Percentiles rank a stretch among this genome's conserved stretches.
Conservation (phyloP, 92 coral and sea anemone species). For the Montipora capitata region DNA sequence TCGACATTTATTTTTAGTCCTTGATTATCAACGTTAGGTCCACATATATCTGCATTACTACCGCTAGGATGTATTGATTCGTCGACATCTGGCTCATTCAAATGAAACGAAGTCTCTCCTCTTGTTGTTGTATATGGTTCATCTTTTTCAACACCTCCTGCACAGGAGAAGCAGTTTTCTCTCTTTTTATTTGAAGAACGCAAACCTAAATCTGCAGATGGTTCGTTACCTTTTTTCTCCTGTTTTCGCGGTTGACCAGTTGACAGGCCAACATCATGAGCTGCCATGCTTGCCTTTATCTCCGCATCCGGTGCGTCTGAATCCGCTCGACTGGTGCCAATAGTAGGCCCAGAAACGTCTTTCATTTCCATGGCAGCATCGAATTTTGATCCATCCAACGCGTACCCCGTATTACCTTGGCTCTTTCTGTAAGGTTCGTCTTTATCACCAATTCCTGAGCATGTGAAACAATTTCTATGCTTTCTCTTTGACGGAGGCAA, state of each 20-base stretch:
- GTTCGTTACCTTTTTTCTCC: not conserved
- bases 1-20: not conserved
- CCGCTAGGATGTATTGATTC: not conserved
- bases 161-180: constrained; percentile 29
- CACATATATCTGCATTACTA: not conserved
- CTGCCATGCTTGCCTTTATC: not conserved
- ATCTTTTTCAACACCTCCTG: constrained; percentile 28
- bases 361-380: constrained; percentile 55
- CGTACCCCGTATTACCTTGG: constrained; percentile 14
- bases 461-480: constrained; percentile 22
- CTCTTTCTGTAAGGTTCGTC: constrained; percentile 38
- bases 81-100: constrained; percentile 18
- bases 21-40: not conserved
- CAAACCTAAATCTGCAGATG: constrained; percentile 1
- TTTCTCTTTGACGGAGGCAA: constrained; percentile 35
- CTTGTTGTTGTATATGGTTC: constrained; percentile 24
- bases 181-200: constrained; percentile 27
- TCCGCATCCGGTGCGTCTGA: not conserved
- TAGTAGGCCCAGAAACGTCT: constrained; percentile 9
- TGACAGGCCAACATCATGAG: constrained; percentile 14
- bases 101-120: not conserved
- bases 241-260: not conserved
- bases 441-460: constrained; percentile 31
- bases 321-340: constrained; percentile 10
- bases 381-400: constrained; percentile 35